Conservation (phyloP, 92 coral and sea anemone genomes). For the Nematostella vectensis region DNA sequence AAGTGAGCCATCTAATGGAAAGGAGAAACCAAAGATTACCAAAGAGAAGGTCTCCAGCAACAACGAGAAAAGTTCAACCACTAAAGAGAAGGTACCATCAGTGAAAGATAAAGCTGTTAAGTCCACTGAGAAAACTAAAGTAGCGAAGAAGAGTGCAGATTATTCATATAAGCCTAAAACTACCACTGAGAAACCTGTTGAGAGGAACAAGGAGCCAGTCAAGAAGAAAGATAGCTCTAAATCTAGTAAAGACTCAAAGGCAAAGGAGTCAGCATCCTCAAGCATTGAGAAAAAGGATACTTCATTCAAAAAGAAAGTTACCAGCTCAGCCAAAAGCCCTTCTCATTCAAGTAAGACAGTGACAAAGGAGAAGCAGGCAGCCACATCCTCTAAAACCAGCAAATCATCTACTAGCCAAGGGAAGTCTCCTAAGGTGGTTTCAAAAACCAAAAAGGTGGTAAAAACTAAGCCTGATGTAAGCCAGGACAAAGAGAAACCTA, state of each 20-base stretch:
- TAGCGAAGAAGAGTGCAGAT: slow-evolving; percentile 40
- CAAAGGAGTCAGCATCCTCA: slow-evolving; percentile 16
- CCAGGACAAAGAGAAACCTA: slow-evolving; percentile 4
- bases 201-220: slow-evolving; percentile 24
- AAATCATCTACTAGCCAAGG: no score
- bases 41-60: slow-evolving; percentile 35
- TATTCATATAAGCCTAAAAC: slow-evolving; percentile 15
- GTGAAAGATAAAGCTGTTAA: slow-evolving; percentile 40
- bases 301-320: slow-evolving; percentile 5
- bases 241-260: slow-evolving; percentile 19
- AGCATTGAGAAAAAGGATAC: neutral
- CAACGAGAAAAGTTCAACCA: slow-evolving; percentile 29
- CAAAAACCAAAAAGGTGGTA: neutral
- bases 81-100: slow-evolving; percentile 28
- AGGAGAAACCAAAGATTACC: slow-evolving; percentile 25
- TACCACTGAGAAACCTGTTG: slow-evolving; percentile 27
- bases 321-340: neutral
- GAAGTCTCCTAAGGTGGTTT: no score
- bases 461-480: neutral
- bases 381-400: slow-evolving; percentile 4
- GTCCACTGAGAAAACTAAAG: slow-evolving; percentile 38
- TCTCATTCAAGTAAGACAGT: neutral
- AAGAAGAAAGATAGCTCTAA: slow-evolving; percentile 25
- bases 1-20: slow-evolving; percentile 6
- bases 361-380: slow-evolving; percentile 17